Conservation (phyloP, 2,113 vertebrate species). For the Onychostruthus taczanowskii region DNA sequence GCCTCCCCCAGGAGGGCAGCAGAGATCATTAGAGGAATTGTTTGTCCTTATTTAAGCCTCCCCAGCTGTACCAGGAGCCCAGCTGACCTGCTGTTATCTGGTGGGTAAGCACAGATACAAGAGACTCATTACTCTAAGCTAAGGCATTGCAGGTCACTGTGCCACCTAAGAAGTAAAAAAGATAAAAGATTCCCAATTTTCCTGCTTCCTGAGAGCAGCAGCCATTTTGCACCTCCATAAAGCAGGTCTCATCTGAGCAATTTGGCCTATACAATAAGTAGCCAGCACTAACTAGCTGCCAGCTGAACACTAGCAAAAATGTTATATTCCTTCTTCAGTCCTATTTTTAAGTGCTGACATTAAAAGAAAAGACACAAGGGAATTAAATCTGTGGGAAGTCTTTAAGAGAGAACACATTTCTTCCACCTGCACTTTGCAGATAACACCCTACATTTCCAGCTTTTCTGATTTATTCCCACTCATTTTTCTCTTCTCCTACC, state of each 20-base stretch:
- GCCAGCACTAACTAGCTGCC: not conserved
- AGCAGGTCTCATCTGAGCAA: not conserved
- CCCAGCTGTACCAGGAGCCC: not conserved
- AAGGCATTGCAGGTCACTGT: not conserved
- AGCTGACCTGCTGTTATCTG: slow-evolving; percentile 3
- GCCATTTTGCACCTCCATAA: not conserved
- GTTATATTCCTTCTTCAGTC: not conserved
- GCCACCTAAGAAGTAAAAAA: not conserved
- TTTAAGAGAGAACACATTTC: not conserved
- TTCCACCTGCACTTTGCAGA: slow-evolving; percentile 31
- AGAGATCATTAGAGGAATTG: slow-evolving; percentile 8
- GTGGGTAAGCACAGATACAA: not conserved
- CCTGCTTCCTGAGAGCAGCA: not conserved
- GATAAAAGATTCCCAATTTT: not conserved
- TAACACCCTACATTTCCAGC: slow-evolving; percentile 16
- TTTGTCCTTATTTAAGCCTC: not conserved
- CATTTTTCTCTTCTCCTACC: not conserved
- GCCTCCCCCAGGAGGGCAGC: not conserved
- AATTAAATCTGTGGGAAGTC: slow-evolving; percentile 13
- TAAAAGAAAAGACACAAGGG: slow-evolving; percentile 18
- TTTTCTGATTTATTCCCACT: slow-evolving; percentile 20
- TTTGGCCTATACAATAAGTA: not conserved
- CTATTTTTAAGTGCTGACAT: slow-evolving; percentile 20
- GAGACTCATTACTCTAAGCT: not conserved
- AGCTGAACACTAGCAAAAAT: not conserved